A percentile compares a stretch with the other conserved stretches of the same genome.
These are phyloP conservation scores for Operophtera brumata DNA, from an alignment of 2,888 invertebrate species.

Conservation along the genomic window DNA sequence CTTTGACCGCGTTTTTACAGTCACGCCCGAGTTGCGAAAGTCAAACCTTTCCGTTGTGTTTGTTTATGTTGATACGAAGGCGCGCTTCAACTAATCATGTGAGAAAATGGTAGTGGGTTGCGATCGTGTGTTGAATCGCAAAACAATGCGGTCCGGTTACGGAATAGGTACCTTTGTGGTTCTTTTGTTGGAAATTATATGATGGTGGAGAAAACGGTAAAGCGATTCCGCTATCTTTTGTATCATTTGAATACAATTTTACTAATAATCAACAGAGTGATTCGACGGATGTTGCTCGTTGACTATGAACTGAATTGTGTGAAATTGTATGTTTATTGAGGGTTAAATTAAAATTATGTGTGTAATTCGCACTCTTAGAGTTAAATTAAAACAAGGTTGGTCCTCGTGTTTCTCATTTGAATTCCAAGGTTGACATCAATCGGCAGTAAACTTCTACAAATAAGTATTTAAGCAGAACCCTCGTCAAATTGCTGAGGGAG, in stretches of 20 bases:
- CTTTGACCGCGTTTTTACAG: constrained; percentile 62
- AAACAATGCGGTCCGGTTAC: constrained; percentile 35
- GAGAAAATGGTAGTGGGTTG: constrained; percentile 37
- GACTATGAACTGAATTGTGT: constrained; percentile 10
- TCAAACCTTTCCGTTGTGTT: constrained; percentile 59
- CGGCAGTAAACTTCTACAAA: constrained; percentile 40
- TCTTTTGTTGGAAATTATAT: constrained; percentile 34
- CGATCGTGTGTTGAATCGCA: constrained; percentile 33
- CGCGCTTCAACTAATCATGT: constrained; percentile 36
- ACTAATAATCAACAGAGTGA: constrained; percentile 24
- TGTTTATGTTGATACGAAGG: constrained; percentile 56
- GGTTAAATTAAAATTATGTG: constrained; percentile 4
- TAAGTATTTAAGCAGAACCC: constrained; percentile 52
- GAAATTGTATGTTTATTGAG: not conserved
- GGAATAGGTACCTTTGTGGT: constrained; percentile 27
- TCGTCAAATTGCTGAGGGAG: constrained; percentile 58
- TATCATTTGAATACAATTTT: constrained; percentile 27
- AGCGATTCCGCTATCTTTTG: constrained; percentile 27
- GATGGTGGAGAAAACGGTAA: constrained; percentile 32
- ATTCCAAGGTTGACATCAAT: constrained; percentile 32
- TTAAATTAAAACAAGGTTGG: constrained; percentile 25
- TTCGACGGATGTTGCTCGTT: constrained; percentile 22
- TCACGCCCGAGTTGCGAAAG: constrained; percentile 50
- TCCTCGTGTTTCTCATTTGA: constrained; percentile 31
- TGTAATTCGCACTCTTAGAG: constrained; percentile 13